Base-by-base conservation (phyloP, 1,140 invertebrate species). In the Aphaenogaster rudis region DNA sequence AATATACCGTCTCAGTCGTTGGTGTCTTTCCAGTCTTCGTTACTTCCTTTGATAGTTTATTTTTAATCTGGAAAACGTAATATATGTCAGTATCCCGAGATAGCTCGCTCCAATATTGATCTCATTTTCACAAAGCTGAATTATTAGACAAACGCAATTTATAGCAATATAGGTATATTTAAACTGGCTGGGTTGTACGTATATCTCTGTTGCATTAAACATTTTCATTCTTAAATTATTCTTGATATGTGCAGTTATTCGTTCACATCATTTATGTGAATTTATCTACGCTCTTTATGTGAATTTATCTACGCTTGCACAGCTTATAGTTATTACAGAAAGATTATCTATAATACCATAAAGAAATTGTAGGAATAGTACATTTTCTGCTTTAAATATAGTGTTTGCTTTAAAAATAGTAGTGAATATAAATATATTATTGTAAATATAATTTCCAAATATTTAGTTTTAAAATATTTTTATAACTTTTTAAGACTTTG, bases 1-100 rank as follows among this genome's bases (percentile, higher is more conserved):
- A 94, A 93, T 98, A 97, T 33, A 98, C 96, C 1, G 96, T 95
- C 90, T 98, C 97, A 36, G 96, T 96, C 0, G 97, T 97, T 87
- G 97, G 96, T 63, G 96, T 92, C 15, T 98, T 95, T 63, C 97
- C 97, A 50, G 96, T 96, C 90, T 96, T 96, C 85, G 96, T 97
- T 88, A 97, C 97, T 13, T 96, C 96, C 87, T 97, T 96, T 85
- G 96, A 95, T 81, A 98, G 93, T 57, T 95, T 96, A 87, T 94
- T 96, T 95, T 97, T 98, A 64, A 98, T 97, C 97, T 98, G 91
- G 11, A 15, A 76, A 76, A 61, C 17, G 36, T 36, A 57, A 63
- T 54, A 61, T 42, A 76, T 54, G 50, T 33, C 78, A 59, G 39
- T 28, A 21, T 28, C 11, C 36, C 17, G 66, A 45, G 3, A 42